These are phyloP conservation scores for Callyntrura sp. DNA, from an alignment of 2,888 invertebrate species.

Conservation along the genomic window DNA sequence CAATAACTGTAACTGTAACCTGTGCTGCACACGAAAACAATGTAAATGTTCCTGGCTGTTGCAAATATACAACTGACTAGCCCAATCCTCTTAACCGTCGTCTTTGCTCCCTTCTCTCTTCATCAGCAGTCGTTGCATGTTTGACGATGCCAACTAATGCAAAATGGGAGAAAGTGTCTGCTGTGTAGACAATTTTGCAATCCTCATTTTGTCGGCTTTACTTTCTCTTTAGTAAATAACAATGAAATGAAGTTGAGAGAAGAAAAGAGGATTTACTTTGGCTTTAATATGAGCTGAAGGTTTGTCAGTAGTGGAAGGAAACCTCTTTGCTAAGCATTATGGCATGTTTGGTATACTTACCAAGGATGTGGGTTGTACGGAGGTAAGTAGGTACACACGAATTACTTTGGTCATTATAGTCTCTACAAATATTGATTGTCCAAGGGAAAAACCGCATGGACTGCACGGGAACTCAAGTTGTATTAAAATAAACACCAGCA, in stretches of 20 bases:
- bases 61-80: too few species aligned
- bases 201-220: constrained; percentile 32
- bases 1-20: too few species aligned
- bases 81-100: too few species aligned
- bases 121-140: too few species aligned
- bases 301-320: constrained; percentile 34
- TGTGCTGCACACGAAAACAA: too few species aligned
- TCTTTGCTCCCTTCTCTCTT: too few species aligned
- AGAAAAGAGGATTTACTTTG: constrained; percentile 49
- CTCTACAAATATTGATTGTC: too few species aligned
- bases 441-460: not conserved
- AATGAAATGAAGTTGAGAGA: constrained; percentile 41
- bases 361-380: not conserved
- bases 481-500: too few species aligned
- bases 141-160: too few species aligned
- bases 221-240: constrained; percentile 26
- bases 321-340: not conserved
- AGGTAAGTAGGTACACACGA: not conserved
- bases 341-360: not conserved
- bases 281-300: constrained; percentile 27
- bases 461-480: not conserved
- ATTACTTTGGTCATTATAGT: not conserved
- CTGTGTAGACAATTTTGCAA: not conserved
- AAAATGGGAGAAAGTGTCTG: not conserved
- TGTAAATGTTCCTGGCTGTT: not conserved